Percentiles rank a stretch among this genome's conserved stretches.
Conservation (phyloP, 2,113 vertebrate species). For the Coryphaenoides rupestris region DNA sequence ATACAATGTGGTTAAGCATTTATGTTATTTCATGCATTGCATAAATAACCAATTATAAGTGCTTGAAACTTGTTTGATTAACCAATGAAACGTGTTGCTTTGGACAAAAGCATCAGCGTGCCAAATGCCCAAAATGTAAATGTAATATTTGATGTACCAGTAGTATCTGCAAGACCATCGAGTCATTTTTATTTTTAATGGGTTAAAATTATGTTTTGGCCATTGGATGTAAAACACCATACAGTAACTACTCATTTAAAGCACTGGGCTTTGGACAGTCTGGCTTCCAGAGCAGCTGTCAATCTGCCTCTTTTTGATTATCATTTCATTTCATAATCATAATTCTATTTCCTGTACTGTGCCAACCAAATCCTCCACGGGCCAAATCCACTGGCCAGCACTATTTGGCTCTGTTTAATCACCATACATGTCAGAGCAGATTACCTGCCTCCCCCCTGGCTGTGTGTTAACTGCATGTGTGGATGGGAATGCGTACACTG, state of each 20-base stretch:
- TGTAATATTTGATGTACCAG: too few species aligned
- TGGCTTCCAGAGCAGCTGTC: slow-evolving; percentile 35
- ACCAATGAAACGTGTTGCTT: background rate
- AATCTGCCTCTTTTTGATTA: slow-evolving; percentile 21
- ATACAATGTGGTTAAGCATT: background rate
- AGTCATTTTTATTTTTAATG: too few species aligned
- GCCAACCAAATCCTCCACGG: slow-evolving; percentile 21
- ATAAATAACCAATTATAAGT: slow-evolving; percentile 9
- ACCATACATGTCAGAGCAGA: background rate
- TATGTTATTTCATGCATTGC: background rate
- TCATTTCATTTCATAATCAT: slow-evolving; percentile 53
- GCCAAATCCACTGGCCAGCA: slow-evolving; percentile 14
- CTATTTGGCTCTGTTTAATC: slow-evolving; percentile 4
- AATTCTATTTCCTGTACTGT: slow-evolving; percentile 33
- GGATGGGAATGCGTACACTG: too few species aligned
- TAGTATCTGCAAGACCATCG: too few species aligned
- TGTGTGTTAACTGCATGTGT: background rate
- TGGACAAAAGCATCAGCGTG: too few species aligned
- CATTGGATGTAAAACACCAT: too few species aligned
- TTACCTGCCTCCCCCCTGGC: background rate
- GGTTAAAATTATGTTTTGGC: too few species aligned
- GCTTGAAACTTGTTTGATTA: slow-evolving; percentile 4
- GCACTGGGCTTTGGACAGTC: background rate
- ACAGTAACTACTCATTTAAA: too few species aligned
- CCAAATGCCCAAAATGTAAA: too few species aligned